Percentiles rank a stretch among this genome's conserved stretches.
phyloP scores from a whole-genome alignment of 1,140 invertebrate genomes.

The Achroia grisella region DNA sequence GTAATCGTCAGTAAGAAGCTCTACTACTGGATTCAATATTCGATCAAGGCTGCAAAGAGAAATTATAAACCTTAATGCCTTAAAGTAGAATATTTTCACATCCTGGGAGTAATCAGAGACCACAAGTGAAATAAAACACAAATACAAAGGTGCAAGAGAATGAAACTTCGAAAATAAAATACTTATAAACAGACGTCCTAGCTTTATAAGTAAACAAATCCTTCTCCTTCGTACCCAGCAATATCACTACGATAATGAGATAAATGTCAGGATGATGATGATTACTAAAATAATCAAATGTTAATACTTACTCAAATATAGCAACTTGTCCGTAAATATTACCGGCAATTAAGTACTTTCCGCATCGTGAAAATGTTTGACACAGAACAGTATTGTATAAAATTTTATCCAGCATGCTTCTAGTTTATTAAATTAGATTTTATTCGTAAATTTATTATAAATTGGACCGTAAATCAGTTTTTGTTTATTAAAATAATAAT shows the following conservation, averaged over 20 bases:
- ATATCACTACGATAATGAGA: no score
- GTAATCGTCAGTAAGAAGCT: slow-evolving; percentile 73
- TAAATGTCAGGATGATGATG: no score
- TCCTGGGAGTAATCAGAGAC: no score
- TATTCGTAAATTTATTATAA: no score
- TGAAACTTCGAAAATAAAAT: no score
- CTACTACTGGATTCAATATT: slow-evolving; percentile 74
- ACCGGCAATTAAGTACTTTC: slow-evolving; percentile 85
- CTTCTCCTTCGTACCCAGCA: no score
- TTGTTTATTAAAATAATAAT: no score
- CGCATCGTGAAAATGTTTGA: slow-evolving; percentile 87
- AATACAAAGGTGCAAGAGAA: background rate
- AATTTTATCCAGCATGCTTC: slow-evolving; percentile 64
- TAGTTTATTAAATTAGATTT: background rate
- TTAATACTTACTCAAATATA: slow-evolving; percentile 83
- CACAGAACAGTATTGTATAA: slow-evolving; percentile 85
- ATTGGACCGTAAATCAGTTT: no score
- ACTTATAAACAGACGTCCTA: no score
- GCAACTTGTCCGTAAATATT: slow-evolving; percentile 90
- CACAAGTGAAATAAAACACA: background rate
- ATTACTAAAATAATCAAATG: slow-evolving; percentile 9
- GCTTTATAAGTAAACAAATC: no score
- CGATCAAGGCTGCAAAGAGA: slow-evolving; percentile 73
- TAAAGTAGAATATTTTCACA: no score
- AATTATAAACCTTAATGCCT: slow-evolving; percentile 16